Conservation (phyloP, 2,797 vertebrate genomes). For the Sardinella longiceps region DNA sequence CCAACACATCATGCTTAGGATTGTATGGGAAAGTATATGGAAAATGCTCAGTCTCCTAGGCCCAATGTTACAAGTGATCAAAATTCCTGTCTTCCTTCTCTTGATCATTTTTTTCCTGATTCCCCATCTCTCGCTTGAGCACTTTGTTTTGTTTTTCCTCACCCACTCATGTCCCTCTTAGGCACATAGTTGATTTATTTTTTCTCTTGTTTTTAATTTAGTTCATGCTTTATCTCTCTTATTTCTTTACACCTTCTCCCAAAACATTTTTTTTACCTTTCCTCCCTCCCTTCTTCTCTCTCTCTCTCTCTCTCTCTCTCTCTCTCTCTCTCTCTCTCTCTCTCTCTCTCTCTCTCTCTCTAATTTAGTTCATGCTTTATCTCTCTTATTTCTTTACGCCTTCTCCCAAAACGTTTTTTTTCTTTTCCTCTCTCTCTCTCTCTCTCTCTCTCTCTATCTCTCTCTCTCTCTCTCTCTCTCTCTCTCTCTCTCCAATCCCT, state of each 20-base stretch:
- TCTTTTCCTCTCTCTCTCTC: neutral
- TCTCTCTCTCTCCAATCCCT: slow-evolving; percentile 1
- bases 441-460: slow-evolving; percentile 40
- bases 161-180: too few species aligned
- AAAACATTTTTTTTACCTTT: neutral
- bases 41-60: neutral
- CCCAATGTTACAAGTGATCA: neutral
- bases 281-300: neutral
- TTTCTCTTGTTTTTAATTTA: too few species aligned
- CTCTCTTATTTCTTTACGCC: neutral
- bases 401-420: neutral
- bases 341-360: neutral
- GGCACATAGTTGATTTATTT: too few species aligned
- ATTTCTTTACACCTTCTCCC: neutral
- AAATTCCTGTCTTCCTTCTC: neutral
- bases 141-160: too few species aligned
- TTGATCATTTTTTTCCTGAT: neutral
- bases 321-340: neutral
- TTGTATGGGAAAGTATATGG: neutral
- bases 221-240: neutral
- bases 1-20: neutral
- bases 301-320: neutral
- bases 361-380: neutral
- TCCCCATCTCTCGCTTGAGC: neutral
- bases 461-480: neutral